Percentiles rank a stretch among this genome's conserved stretches.
Conservation (phyloP, 2,113 vertebrate genomes). For the Mormoops blainvillei region DNA sequence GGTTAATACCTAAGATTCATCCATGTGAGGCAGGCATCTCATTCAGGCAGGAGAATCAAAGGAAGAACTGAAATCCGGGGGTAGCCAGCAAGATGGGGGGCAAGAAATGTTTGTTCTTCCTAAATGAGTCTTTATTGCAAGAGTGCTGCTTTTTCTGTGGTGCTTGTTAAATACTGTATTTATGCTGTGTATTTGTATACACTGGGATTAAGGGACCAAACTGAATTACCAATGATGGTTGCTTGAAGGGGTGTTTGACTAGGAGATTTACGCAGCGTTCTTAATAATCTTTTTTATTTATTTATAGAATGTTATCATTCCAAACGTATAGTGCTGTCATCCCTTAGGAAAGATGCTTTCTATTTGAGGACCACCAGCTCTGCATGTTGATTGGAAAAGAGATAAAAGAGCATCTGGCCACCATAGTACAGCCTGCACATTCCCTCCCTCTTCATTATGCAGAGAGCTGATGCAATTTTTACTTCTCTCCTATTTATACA, state of each 20-base stretch:
- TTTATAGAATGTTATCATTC: constrained; percentile 77
- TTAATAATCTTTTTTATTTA: constrained; percentile 79
- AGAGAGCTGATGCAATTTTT: constrained; percentile 68
- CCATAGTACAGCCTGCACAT: constrained; percentile 55
- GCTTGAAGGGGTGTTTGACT: constrained; percentile 76
- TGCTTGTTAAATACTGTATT: constrained; percentile 74
- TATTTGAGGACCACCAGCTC: constrained; percentile 76
- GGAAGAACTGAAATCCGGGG: constrained; percentile 40
- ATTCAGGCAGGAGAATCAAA: constrained; percentile 30
- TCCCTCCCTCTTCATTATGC: constrained; percentile 74
- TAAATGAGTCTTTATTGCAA: constrained; percentile 70
- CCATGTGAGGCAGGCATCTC: constrained; percentile 13
- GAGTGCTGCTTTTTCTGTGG: neutral
- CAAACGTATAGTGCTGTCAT: constrained; percentile 68
- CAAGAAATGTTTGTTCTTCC: constrained; percentile 36
- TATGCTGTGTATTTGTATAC: constrained; percentile 62
- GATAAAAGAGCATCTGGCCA: constrained; percentile 77
- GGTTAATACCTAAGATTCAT: neutral
- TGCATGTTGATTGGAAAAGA: constrained; percentile 78
- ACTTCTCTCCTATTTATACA: constrained; percentile 76
- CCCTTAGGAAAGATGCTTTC: constrained; percentile 78
- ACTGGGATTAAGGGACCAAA: constrained; percentile 70
- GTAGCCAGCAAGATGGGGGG: neutral
- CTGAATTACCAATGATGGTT: constrained; percentile 66
- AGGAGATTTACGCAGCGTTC: constrained; percentile 74